A percentile compares a stretch with the other conserved stretches of the same genome.
These are phyloP conservation scores for Plecotus auritus DNA, from an alignment of 2,113 vertebrate genomes.

Conservation along the genomic window DNA sequence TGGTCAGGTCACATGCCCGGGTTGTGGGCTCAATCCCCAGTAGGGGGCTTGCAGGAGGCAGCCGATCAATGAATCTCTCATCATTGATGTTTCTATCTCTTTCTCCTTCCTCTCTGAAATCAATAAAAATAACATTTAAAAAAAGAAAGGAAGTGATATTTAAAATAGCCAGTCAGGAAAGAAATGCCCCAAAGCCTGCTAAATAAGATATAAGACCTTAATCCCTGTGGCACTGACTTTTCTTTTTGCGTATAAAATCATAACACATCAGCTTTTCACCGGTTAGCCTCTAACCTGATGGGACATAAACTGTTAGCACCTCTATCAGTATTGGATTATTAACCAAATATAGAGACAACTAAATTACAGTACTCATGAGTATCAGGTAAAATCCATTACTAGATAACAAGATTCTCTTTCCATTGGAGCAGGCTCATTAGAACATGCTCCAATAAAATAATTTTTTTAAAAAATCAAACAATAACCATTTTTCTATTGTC, in stretches of 20 bases:
- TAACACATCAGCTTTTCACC: not conserved
- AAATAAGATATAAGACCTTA: not conserved
- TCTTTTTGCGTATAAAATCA: not conserved
- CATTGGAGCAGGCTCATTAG: not conserved
- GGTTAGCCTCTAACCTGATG: not conserved
- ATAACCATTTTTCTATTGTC: not conserved
- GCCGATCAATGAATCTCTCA: too few species aligned
- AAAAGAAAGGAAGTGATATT: not conserved
- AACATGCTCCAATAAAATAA: not conserved
- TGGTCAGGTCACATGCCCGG: too few species aligned
- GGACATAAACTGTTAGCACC: not conserved
- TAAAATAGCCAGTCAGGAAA: not conserved
- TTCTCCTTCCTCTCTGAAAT: too few species aligned
- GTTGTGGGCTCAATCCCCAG: too few species aligned
- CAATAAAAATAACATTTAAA: too few species aligned
- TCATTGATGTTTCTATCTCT: too few species aligned
- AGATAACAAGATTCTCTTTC: not conserved
- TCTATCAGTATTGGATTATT: not conserved
- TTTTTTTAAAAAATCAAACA: not conserved
- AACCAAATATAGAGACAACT: constrained; percentile 1
- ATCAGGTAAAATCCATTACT: constrained; percentile 4
- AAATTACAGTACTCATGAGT: not conserved
- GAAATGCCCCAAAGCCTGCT: not conserved
- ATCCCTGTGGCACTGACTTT: not conserved
- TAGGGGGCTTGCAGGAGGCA: too few species aligned